Base-by-base conservation (phyloP, 2,888 invertebrate species). In the Schizotus pectinicornis region DNA sequence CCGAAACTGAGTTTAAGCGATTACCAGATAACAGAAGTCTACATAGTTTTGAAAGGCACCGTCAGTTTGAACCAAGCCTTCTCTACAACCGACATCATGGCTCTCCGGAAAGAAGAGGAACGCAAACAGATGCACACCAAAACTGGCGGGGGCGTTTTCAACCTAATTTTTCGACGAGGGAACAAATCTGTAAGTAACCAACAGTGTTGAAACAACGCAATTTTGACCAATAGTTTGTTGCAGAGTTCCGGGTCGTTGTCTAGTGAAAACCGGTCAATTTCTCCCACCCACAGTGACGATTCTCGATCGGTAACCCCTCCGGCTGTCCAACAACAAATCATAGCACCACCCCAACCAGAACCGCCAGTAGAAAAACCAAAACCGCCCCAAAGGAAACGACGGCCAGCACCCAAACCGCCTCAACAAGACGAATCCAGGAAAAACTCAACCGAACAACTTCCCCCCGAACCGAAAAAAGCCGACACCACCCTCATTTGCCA, bases 21-120 rank as follows among this genome's bases (percentile, higher is more conserved):
- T 73, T 88, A 88, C 71, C 84, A 85, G 61, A 81, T 88, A 41
- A 86, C 86, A 60, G 88, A 89, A 76, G 84, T 89, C 41, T 84
- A 84, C 59, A 77, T 88, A 22, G 86, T 85, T 38, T 79, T 82
- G 6, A 83, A 82, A 64, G 82, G 84, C 32, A 79, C 83, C 1
- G 79, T 80, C 11, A 74, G 81, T 56, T 77, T 83, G 54, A 79
- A 80, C 30, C 83, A 83, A 66, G 70, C 77, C 5, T 77, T 79
- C 57, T 77, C 80, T 0, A 70, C 76, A 0, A 76, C 70, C 48
- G 83, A 86, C 67, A 84, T 85, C 64, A 84, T 85, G 81, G 83
- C 82, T 0, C 74, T 85, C 36, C 81, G 85, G 57, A 80, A 83
- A 58, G 84, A 84, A 68, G 84, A 85, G 64, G 86, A 84, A 62